Evolutionary conservation across 2,797 vertebrate species (phyloP).

Genomic region (Myripristis murdjan): DNA sequence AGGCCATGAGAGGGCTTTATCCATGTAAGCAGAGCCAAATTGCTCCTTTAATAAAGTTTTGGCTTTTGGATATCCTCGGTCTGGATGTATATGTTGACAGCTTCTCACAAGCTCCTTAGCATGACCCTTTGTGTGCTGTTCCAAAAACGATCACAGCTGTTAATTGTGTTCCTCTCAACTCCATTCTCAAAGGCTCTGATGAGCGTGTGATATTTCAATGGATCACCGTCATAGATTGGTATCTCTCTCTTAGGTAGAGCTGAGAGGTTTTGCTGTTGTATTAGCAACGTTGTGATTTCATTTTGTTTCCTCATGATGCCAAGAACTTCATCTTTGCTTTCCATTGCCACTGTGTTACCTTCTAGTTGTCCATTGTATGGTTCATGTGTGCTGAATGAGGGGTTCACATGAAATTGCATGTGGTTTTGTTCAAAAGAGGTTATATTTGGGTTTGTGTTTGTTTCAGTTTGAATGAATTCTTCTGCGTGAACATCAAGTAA

Average conservation of each 20-base stretch:
- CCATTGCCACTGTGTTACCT: no score
- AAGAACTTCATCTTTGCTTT: not conserved
- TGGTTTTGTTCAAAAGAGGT: not conserved
- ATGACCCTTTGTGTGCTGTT: constrained; percentile 26
- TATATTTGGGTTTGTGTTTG: constrained; percentile 11
- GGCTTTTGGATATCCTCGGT: constrained; percentile 20
- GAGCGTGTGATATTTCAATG: constrained; percentile 32
- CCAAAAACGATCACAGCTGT: constrained; percentile 21
- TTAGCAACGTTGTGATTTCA: constrained; percentile 15
- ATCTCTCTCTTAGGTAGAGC: constrained; percentile 21
- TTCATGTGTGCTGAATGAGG: not conserved
- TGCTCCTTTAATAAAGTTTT: constrained; percentile 35
- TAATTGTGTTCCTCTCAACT: constrained; percentile 16
- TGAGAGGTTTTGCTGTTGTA: constrained; percentile 23
- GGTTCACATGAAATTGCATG: constrained; percentile 1
- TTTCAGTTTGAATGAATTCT: constrained; percentile 1
- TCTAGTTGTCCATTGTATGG: constrained; percentile 7
- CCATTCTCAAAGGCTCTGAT: no score
- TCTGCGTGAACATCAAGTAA: not conserved
- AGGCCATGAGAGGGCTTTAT: constrained; percentile 23
- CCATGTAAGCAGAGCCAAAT: constrained; percentile 5
- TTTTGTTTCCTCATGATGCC: constrained; percentile 9
- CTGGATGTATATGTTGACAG: constrained; percentile 28
- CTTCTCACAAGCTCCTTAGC: constrained; percentile 34
- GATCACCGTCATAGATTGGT: constrained; percentile 28